Percentiles rank a stretch among this genome's conserved stretches.
Evolutionary conservation across 2,888 invertebrate species (phyloP).

Genomic region (Syritta pipiens): DNA sequence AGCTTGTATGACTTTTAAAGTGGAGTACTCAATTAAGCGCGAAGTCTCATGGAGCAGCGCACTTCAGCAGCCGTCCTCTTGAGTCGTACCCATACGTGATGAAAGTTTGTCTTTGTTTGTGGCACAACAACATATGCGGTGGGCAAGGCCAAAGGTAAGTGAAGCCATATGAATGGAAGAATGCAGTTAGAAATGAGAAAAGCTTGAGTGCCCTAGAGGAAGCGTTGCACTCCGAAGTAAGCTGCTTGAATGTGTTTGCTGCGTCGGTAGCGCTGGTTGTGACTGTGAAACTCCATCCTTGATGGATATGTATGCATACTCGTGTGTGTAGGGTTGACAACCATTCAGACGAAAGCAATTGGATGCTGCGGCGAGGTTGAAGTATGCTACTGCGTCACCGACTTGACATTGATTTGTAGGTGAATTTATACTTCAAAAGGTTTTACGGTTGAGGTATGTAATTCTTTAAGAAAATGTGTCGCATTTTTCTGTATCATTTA

Average conservation of each 20-base stretch:
- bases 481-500: too few species aligned
- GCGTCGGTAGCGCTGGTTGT: not conserved
- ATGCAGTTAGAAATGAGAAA: constrained; percentile 20
- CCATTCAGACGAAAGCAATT: constrained; percentile 47
- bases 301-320: constrained; percentile 13
- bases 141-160: constrained; percentile 54
- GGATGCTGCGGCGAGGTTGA: constrained; percentile 31
- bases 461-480: too few species aligned
- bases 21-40: constrained; percentile 60
- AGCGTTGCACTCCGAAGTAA: constrained; percentile 52
- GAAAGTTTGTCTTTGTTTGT: constrained; percentile 58
- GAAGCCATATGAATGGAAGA: not conserved
- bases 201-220: constrained; percentile 44
- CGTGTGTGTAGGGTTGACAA: constrained; percentile 25
- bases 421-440: constrained; percentile 18
- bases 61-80: constrained; percentile 17
- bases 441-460: not conserved
- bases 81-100: not conserved
- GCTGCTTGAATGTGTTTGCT: constrained; percentile 17
- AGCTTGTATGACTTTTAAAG: constrained; percentile 48
- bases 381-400: constrained; percentile 9
- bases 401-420: constrained; percentile 65
- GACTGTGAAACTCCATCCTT: constrained; percentile 11
- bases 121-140: not conserved
- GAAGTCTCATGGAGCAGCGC: constrained; percentile 36